Percentiles rank a stretch among this genome's conserved stretches.
Evolutionary conservation across 1,140 invertebrate genomes (phyloP).

Genomic region (Chironomus tepperi): DNA sequence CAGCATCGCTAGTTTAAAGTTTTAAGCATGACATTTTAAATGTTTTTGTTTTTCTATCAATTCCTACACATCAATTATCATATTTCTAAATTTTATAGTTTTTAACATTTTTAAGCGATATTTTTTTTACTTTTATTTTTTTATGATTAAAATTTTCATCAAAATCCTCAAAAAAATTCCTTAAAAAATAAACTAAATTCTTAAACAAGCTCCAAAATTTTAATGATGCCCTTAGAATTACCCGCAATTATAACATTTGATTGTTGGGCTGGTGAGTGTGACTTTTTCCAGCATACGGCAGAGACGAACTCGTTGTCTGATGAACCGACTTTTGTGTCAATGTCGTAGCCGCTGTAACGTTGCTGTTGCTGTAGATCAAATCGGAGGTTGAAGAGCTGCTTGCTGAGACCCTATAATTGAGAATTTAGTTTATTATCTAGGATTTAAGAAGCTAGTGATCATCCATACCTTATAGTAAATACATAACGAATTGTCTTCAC

Average conservation of each 20-base stretch:
- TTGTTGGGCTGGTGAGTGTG: conserved; percentile 42
- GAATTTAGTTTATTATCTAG: neutral
- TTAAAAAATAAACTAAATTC: conserved; percentile 16
- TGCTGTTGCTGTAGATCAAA: conserved; percentile 21
- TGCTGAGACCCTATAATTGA: conserved; percentile 54
- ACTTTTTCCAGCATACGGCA: conserved; percentile 81
- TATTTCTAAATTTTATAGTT: neutral
- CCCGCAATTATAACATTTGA: conserved; percentile 87
- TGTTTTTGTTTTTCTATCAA: neutral
- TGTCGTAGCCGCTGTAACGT: conserved; percentile 71
- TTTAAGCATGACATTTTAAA: neutral
- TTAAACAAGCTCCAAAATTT: conserved; percentile 71
- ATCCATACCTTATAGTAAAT: conserved; percentile 77
- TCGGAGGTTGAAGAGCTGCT: conserved; percentile 67
- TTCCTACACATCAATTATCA: neutral
- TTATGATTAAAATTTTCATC: neutral
- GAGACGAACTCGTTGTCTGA: conserved; percentile 85
- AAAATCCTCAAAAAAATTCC: conserved; percentile 15
- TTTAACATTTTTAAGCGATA: neutral
- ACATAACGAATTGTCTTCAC: conserved; percentile 91
- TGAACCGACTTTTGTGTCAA: conserved; percentile 70
- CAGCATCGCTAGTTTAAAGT: too few relatives aligned
- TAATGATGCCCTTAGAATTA: conserved; percentile 91
- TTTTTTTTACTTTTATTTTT: neutral
- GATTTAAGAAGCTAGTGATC: too few relatives aligned